Evolutionary conservation across 2,888 invertebrate species (phyloP).

Genomic region (Polydesmus complanatus): DNA sequence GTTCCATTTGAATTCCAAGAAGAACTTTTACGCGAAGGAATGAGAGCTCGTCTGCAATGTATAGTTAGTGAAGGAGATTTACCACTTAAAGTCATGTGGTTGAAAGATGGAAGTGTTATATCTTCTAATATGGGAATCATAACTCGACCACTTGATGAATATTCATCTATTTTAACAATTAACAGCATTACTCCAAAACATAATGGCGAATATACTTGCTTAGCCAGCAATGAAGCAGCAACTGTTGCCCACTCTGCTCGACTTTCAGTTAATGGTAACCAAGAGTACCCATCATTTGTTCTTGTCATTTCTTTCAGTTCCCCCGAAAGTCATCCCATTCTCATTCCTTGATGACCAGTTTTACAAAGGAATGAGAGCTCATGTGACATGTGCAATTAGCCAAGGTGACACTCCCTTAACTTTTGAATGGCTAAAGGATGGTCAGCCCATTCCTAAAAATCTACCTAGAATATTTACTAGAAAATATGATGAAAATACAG

Average conservation of each 20-base stretch:
- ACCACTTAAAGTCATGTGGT: slow-evolving; percentile 30
- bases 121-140: slow-evolving; percentile 22
- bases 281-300: slow-evolving; percentile 84
- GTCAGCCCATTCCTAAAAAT: slow-evolving; percentile 7
- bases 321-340: slow-evolving; percentile 56
- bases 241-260: slow-evolving; percentile 11
- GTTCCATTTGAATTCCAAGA: slow-evolving; percentile 14
- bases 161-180: slow-evolving; percentile 16
- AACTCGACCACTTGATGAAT: slow-evolving; percentile 20
- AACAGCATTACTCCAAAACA: slow-evolving; percentile 12
- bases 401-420: slow-evolving; percentile 18
- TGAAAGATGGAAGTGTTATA: slow-evolving; percentile 28
- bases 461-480: slow-evolving; percentile 21
- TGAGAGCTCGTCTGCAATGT: slow-evolving; percentile 14
- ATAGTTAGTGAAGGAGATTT: slow-evolving; percentile 25
- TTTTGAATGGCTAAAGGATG: slow-evolving; percentile 18
- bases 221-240: slow-evolving; percentile 13
- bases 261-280: slow-evolving; percentile 16
- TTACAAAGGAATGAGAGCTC: slow-evolving; percentile 24
- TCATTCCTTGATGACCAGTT: slow-evolving; percentile 51
- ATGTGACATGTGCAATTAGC: slow-evolving; percentile 19
- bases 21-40: slow-evolving; percentile 15
- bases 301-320: slow-evolving; percentile 42
- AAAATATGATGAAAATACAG: slow-evolving; percentile 22
- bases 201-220: slow-evolving; percentile 14